Evolutionary conservation across 2,888 invertebrate genomes (phyloP), one percentile per base, ranked within the genome.

Genomic region (Megalurothrips usitatus): DNA sequence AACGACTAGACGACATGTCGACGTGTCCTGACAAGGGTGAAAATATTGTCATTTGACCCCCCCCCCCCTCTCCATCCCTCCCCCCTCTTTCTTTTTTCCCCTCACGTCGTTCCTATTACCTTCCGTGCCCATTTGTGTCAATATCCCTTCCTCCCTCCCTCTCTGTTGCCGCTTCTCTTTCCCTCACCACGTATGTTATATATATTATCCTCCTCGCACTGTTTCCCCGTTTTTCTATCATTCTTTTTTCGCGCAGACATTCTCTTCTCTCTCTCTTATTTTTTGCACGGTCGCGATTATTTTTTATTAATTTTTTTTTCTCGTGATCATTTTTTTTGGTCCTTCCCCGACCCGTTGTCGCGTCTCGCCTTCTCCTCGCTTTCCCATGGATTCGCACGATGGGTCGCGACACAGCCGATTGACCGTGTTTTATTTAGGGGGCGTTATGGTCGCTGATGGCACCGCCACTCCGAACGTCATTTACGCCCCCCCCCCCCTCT

Each of bases 11-110:
- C 63, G 75, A 28, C 63, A 79, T 81, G 79, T 79, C 68, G 17
- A 79, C 68, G 78, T 63, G 48, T 79, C 78, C 58, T 79, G 58
- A 78, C 28, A 48, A 79, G 81, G 79, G 79, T 81, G 48, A 79
- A 78, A 78, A 78, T 43, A 81, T n/a, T 78, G 48, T 58, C 58
- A 79, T 80, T 80, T 78, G 47, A 19, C 47, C 78, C 47, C 47
- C 17, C 6, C 23, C 49, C 52, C 34, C 14, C 58, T 23, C 58
- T 47, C 19, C 34, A 3, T 17, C 19, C 23, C 34, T 4, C 28
- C 23, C 47, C n/a, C 23, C 34, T 43, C 6, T 43, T 6, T 43
- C 34, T 43, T 43, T 43, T 43, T 43, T 6, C 34, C 34, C 34
- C 34, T 43, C 34, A 43, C 68, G 68, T 75, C 23, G 23, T 75